These are phyloP conservation scores for Cheilosia grossa DNA, from an alignment of 2,888 invertebrate genomes.

Conservation along the genomic window DNA sequence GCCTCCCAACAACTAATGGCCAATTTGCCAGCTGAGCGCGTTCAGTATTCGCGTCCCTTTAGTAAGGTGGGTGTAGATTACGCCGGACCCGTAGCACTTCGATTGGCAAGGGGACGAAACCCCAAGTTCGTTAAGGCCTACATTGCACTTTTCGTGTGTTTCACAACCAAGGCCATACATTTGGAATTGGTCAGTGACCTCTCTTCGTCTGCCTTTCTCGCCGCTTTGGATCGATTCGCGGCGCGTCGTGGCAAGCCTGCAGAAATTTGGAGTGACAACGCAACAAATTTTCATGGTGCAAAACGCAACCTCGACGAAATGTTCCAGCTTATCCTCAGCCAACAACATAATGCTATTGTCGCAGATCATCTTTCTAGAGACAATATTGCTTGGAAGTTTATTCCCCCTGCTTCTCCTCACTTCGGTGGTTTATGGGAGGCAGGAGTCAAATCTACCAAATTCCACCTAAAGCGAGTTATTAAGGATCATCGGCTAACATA, in stretches of 20 bases:
- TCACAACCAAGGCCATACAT: constrained; percentile 11
- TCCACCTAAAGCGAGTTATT: not conserved
- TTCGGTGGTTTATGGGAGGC: too few relatives aligned
- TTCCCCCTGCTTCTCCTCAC: too few relatives aligned
- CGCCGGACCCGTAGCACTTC: too few relatives aligned
- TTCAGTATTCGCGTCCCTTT: not conserved
- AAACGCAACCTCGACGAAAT: not conserved
- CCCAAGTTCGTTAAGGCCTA: not conserved
- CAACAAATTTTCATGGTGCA: not conserved
- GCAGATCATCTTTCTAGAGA: too few relatives aligned
- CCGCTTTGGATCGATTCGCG: constrained; percentile 5
- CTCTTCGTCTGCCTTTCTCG: not conserved
- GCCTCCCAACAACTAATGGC: not conserved
- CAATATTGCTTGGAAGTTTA: too few relatives aligned
- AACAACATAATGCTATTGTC: not conserved
- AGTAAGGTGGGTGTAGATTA: too few relatives aligned
- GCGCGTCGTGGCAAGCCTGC: not conserved
- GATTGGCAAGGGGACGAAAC: too few relatives aligned
- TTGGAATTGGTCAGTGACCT: constrained; percentile 3
- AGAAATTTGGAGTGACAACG: not conserved
- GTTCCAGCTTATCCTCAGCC: not conserved
- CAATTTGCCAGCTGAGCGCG: not conserved
- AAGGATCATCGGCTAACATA: not conserved
- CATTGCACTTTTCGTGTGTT: constrained; percentile 8
- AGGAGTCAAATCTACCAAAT: too few relatives aligned